These are phyloP conservation scores for Smithornis capensis DNA, from an alignment of 2,113 vertebrate species.

Conservation along the genomic window DNA sequence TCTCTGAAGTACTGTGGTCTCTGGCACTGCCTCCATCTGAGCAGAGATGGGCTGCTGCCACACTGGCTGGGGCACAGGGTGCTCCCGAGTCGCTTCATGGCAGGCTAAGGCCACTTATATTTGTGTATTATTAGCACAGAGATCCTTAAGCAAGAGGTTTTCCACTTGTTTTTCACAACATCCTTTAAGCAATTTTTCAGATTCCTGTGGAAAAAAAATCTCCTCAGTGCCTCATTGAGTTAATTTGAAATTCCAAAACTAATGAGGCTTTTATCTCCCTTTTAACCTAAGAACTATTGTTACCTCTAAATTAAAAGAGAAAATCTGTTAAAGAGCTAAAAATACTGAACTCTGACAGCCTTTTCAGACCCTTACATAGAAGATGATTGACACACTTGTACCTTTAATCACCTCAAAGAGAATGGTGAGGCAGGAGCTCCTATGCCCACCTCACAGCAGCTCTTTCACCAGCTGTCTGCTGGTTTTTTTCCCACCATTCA, in stretches of 20 bases:
- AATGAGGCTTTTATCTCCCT: slow-evolving; percentile 26
- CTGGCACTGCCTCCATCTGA: not conserved
- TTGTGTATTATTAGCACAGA: not conserved
- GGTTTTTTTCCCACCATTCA: not conserved
- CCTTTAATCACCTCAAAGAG: not conserved
- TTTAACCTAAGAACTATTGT: not conserved
- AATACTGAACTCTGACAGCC: not conserved
- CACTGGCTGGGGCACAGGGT: not conserved
- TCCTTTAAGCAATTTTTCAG: not conserved
- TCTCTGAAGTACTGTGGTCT: not conserved
- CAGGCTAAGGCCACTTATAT: not conserved
- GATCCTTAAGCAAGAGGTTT: not conserved
- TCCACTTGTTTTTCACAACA: not conserved
- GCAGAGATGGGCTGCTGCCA: not conserved
- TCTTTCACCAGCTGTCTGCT: not conserved
- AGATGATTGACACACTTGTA: not conserved
- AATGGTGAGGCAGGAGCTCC: not conserved
- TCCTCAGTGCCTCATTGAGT: not conserved
- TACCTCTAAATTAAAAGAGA: not conserved
- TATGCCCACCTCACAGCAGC: not conserved
- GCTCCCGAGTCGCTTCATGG: fast-evolving
- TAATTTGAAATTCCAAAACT: slow-evolving; percentile 28
- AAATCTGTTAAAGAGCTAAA: slow-evolving; percentile 37
- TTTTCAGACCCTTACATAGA: not conserved
- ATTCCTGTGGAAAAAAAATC: not conserved